Evolutionary conservation across 2,888 invertebrate species (phyloP).

Genomic region (Amaurobius ferox): DNA sequence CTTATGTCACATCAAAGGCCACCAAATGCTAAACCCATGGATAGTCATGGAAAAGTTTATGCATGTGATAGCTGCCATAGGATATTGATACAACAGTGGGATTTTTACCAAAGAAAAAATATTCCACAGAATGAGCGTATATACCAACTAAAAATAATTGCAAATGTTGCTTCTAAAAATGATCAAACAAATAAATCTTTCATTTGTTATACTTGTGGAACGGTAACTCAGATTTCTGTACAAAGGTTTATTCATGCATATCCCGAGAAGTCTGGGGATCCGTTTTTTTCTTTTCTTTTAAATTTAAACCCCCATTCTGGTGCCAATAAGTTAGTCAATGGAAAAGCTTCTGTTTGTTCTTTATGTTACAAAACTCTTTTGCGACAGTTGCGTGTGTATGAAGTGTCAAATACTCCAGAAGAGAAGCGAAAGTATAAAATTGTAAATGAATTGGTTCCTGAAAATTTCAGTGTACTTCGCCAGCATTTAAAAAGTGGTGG

Average conservation of each 20-base stretch:
- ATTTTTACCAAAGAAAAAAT: constrained; percentile 84
- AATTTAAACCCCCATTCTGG: constrained; percentile 88
- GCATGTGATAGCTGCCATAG: constrained; percentile 90
- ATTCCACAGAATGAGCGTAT: constrained; percentile 87
- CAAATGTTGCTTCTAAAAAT: background rate
- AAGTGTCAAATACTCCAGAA: constrained; percentile 76
- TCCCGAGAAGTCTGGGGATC: constrained; percentile 89
- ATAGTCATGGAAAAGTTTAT: constrained; percentile 83
- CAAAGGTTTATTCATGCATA: constrained; percentile 88
- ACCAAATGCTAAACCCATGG: constrained; percentile 90
- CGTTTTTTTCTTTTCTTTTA: constrained; percentile 93
- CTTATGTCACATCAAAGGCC: constrained; percentile 87
- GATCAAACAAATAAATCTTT: constrained; percentile 78
- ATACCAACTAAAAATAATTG: constrained; percentile 82
- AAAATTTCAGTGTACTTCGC: constrained; percentile 52
- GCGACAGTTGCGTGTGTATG: constrained; percentile 78
- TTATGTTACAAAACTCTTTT: constrained; percentile 90
- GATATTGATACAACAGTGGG: constrained; percentile 92
- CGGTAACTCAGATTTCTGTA: constrained; percentile 87
- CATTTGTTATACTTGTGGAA: constrained; percentile 93
- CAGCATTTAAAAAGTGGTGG: constrained; percentile 51
- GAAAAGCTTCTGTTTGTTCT: constrained; percentile 83
- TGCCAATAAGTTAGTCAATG: constrained; percentile 92
- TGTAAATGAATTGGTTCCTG: constrained; percentile 47
- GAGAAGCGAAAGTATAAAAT: constrained; percentile 76